A percentile compares a stretch with the other conserved stretches of the same genome.
Conservation (phyloP, 2,888 invertebrate genomes). For the Harpalus rufipes region DNA sequence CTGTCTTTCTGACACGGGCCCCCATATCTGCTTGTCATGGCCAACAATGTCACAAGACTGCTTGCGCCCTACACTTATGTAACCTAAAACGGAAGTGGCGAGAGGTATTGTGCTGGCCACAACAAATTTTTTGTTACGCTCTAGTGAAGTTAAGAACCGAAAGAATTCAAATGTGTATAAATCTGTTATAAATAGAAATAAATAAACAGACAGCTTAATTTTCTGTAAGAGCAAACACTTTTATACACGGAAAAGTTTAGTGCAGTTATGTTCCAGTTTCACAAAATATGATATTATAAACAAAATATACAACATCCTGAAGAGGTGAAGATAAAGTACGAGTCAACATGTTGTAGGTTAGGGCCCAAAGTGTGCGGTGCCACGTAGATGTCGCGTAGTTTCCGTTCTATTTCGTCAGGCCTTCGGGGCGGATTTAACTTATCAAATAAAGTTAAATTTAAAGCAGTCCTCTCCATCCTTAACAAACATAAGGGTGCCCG, state of each 20-base stretch:
- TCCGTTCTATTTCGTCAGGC: constrained; percentile 56
- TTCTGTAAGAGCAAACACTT: constrained; percentile 2
- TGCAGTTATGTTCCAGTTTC: not conserved
- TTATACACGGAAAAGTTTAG: not conserved
- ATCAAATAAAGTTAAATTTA: constrained; percentile 65
- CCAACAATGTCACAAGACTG: no score
- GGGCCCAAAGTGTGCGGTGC: not conserved
- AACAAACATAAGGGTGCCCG: constrained; percentile 62
- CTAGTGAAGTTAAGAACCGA: no score
- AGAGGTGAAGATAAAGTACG: constrained; percentile 3
- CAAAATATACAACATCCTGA: constrained; percentile 27
- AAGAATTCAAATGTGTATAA: no score
- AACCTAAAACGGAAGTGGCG: no score
- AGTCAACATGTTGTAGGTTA: constrained; percentile 5
- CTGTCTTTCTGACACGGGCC: no score
- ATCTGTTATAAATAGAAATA: no score
- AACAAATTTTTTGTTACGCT: no score
- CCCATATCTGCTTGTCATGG: no score
- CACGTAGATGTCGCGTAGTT: constrained; percentile 27
- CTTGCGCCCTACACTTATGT: no score
- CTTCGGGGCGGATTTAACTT: constrained; percentile 63
- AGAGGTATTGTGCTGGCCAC: no score
- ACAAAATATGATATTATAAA: constrained; percentile 1
- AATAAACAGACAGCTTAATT: not conserved
- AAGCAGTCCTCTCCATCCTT: constrained; percentile 59